Conservation (phyloP, 2,113 vertebrate genomes). For the Romanogobio albipinnatus region DNA sequence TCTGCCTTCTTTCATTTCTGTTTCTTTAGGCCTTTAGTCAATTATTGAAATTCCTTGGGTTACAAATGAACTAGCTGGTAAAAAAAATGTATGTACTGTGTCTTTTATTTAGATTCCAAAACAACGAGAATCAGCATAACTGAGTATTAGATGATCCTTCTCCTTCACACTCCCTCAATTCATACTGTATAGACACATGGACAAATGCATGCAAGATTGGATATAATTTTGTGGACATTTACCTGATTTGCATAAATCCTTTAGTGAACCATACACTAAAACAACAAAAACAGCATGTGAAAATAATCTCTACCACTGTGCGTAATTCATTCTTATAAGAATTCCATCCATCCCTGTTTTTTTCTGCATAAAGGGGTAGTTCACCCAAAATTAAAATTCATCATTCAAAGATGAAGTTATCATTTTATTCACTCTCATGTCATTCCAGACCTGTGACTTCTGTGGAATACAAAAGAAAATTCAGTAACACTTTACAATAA, state of each 20-base stretch:
- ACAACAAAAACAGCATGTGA: background rate
- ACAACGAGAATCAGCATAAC: background rate
- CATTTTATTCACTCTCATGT: background rate
- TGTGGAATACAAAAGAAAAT: background rate
- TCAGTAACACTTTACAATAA: too few species aligned
- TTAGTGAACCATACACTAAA: background rate
- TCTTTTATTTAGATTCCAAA: constrained; percentile 36
- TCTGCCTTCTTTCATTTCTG: constrained; percentile 77
- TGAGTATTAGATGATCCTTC: too few species aligned
- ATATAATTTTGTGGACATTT: background rate
- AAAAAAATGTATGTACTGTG: background rate
- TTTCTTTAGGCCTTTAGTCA: constrained; percentile 88
- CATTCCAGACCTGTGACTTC: background rate
- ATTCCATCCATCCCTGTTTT: background rate
- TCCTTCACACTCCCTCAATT: background rate
- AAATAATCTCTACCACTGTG: background rate
- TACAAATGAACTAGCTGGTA: constrained; percentile 73
- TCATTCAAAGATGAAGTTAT: background rate
- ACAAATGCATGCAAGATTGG: background rate
- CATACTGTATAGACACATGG: background rate
- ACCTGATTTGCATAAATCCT: background rate
- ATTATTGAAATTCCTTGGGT: constrained; percentile 88
- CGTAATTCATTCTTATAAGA: background rate
- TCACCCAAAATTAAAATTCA: background rate
- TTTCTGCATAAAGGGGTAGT: background rate